Percentiles rank a stretch among this genome's conserved stretches.
These are phyloP conservation scores for Muscicapa comitata DNA, from an alignment of 2,797 vertebrate genomes.

Conservation along the genomic window DNA sequence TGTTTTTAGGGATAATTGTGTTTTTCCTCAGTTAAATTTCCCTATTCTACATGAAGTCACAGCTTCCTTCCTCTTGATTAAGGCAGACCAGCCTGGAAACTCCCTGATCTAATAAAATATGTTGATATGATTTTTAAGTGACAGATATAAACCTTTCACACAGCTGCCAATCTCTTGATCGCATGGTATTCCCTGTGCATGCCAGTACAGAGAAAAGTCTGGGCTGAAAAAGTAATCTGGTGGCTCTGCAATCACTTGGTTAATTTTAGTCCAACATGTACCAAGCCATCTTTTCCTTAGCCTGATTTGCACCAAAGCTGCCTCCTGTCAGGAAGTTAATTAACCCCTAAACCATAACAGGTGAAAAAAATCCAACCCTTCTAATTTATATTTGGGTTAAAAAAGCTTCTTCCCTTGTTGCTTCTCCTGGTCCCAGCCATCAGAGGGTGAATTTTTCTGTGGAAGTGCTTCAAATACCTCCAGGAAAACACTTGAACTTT, in stretches of 20 bases:
- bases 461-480: constrained; percentile 55
- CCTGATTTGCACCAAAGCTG: not conserved
- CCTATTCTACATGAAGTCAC: not conserved
- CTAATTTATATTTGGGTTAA: not conserved
- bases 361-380: not conserved
- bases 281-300: not conserved
- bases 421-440: constrained; percentile 33
- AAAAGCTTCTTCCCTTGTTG: not conserved
- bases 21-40: not conserved
- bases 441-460: constrained; percentile 42
- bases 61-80: not conserved
- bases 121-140: not conserved
- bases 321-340: not conserved
- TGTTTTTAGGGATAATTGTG: not conserved
- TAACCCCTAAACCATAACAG: not conserved
- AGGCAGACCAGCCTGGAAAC: not conserved
- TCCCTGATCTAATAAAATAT: not conserved
- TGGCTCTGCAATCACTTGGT: not conserved
- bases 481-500: constrained; percentile 23
- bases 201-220: not conserved
- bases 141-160: not conserved
- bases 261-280: not conserved
- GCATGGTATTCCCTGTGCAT: not conserved
- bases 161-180: not conserved
- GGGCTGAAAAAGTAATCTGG: not conserved